Base-by-base conservation (phyloP, 2,888 invertebrate genomes). In the Petrolisthes cinctipes region DNA sequence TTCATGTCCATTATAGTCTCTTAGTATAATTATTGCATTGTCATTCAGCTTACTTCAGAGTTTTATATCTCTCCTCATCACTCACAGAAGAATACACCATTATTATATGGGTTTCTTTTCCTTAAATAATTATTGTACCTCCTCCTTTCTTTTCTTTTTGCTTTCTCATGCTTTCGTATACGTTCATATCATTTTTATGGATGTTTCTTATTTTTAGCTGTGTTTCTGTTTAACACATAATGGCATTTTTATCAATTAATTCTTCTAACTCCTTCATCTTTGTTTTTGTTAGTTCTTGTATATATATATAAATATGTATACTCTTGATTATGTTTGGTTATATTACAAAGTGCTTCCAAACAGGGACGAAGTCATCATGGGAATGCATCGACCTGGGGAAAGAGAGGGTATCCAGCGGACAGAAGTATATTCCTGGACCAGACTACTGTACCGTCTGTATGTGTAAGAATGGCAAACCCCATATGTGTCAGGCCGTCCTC, bases 391-490 rank as follows among this genome's bases (percentile, higher is more conserved):
- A 85, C 51, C 68, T 91, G 66, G 85, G 87, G 81, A 90, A 91
- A 14, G 71, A 83, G 68, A 57, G 73, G 23, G 88, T 91, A 11
- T 82, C 86, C 23, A 79, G 89, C 82, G 91, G 90, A 20, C 83
- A 89, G 57, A 85, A 76, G 61, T 91, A 84, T 86, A 89, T 92
- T 3, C 97, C 97, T 80, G 97, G 97, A 71, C 96, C 97, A 81
- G 97, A 97, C 93, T 96, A 96, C 51, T 98, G 97, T 92, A 96
- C 96, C 20, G 94, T 96, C 54, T 98, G 98, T 93, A 95, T 96
- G 91, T 98, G 98, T 93, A 96, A 97, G 92, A 96, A 96, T 93
- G 97, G 97, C 9, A 94, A 95, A 92, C 96, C 97, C 53, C 96
- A 96, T 93, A 95, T 95, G 94, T 97, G 96, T 92, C 96, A 96